Conservation (phyloP, 2,113 vertebrate species). For the Perognathus longimembris region DNA sequence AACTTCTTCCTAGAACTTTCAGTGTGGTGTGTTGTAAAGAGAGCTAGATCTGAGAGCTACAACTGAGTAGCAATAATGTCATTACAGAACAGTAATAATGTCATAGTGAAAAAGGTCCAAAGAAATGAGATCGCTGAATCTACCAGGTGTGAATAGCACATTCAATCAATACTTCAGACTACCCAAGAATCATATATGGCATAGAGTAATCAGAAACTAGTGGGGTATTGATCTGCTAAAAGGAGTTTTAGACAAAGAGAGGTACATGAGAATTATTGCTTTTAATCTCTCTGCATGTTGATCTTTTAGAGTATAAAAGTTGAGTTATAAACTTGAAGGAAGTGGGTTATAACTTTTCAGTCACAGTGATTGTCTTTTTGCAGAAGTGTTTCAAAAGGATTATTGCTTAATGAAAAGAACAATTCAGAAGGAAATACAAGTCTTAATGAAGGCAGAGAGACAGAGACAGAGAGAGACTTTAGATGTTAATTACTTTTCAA, state of each 20-base stretch:
- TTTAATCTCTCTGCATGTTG: not conserved
- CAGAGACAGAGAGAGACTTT: not conserved
- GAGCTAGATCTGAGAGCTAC: not conserved
- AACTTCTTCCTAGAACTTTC: too few relatives aligned
- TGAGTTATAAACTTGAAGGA: slow-evolving; percentile 7
- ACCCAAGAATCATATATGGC: not conserved
- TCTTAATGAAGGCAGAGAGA: not conserved
- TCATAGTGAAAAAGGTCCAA: not conserved
- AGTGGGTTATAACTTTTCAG: not conserved
- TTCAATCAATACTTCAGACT: not conserved
- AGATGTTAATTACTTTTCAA: slow-evolving; percentile 31
- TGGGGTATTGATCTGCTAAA: not conserved
- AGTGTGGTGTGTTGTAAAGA: not conserved
- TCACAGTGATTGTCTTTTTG: not conserved
- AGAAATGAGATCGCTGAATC: not conserved
- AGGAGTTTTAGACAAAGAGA: not conserved
- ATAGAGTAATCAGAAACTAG: not conserved
- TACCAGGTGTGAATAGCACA: not conserved
- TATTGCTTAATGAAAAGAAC: not conserved
- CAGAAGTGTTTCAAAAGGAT: slow-evolving; percentile 17
- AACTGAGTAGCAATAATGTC: not conserved
- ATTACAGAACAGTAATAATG: not conserved
- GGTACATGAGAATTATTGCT: not conserved
- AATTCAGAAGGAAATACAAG: not conserved
- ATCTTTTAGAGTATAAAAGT: not conserved